These are phyloP conservation scores for Xyrichtys novacula DNA, from an alignment of 2,797 vertebrate species.

Conservation along the genomic window DNA sequence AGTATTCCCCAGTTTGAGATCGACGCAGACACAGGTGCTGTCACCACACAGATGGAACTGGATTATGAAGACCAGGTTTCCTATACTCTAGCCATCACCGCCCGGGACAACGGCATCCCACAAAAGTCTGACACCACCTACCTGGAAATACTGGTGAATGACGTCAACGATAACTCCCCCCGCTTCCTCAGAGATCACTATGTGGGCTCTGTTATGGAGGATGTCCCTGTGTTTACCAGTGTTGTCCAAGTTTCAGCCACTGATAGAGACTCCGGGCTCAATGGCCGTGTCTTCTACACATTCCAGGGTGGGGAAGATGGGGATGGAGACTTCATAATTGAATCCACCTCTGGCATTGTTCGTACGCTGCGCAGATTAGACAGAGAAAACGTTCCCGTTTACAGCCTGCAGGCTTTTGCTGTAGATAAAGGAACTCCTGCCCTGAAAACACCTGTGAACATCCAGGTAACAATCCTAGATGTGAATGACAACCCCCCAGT, in stretches of 20 bases:
- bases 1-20: slow-evolving; percentile 98
- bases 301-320: slow-evolving; percentile 96
- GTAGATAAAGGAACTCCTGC: slow-evolving; percentile 94
- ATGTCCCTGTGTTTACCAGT: slow-evolving; percentile 94
- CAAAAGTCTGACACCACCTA: slow-evolving; percentile 99
- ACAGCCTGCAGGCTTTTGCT: slow-evolving; percentile 88
- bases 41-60: slow-evolving; percentile 94
- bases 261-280: slow-evolving; percentile 93
- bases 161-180: slow-evolving; percentile 95
- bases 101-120: slow-evolving; percentile 95
- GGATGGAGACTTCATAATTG: slow-evolving; percentile 95
- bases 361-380: slow-evolving; percentile 93
- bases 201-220: slow-evolving; percentile 92
- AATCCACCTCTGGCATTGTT: slow-evolving; percentile 96
- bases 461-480: slow-evolving; percentile 91
- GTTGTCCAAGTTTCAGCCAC: slow-evolving; percentile 95
- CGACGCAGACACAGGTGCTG: slow-evolving; percentile 89
- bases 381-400: slow-evolving; percentile 92
- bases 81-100: slow-evolving; percentile 95
- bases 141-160: slow-evolving; percentile 95
- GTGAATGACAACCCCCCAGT: slow-evolving; percentile 97
- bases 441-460: slow-evolving; percentile 88
- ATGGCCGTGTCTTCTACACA: slow-evolving; percentile 95
- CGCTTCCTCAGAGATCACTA: slow-evolving; percentile 93
- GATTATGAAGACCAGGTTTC: slow-evolving; percentile 98